Percentiles rank a stretch among this genome's conserved stretches.
These are phyloP conservation scores for Pogonomyrmex barbatus DNA, from an alignment of 1,140 invertebrate genomes.

Conservation along the genomic window DNA sequence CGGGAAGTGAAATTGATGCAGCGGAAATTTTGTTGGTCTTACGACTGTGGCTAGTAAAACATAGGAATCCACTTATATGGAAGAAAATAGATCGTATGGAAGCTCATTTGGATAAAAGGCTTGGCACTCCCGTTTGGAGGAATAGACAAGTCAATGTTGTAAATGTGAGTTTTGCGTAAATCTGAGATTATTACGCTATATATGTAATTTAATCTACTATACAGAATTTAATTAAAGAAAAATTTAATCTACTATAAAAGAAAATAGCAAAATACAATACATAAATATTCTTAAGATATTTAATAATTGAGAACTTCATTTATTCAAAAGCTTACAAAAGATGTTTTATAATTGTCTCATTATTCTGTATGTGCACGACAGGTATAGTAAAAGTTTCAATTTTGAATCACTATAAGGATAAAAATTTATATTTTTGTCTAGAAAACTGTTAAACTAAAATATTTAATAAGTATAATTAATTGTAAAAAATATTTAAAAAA, in stretches of 20 bases:
- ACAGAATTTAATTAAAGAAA: no score
- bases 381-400: neutral
- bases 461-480: no score
- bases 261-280: neutral
- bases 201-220: neutral
- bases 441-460: no score
- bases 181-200: neutral
- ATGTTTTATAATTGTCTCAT: slow-evolving; percentile 12
- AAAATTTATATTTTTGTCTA: no score
- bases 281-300: slow-evolving; percentile 12
- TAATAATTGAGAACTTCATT: neutral
- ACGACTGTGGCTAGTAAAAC: slow-evolving; percentile 86
- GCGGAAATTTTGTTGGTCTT: slow-evolving; percentile 86
- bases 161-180: slow-evolving; percentile 81
- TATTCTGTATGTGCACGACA: neutral
- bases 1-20: slow-evolving; percentile 82
- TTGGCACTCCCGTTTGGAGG: slow-evolving; percentile 85
- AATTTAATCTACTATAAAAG: neutral
- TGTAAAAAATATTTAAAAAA: no score
- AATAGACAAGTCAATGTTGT: slow-evolving; percentile 86
- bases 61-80: slow-evolving; percentile 85
- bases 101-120: slow-evolving; percentile 86
- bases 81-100: slow-evolving; percentile 86
- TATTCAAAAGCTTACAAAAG: neutral
- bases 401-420: no score